Evolutionary conservation across 2,888 invertebrate species (phyloP).

Genomic region (Homarus gammarus): DNA sequence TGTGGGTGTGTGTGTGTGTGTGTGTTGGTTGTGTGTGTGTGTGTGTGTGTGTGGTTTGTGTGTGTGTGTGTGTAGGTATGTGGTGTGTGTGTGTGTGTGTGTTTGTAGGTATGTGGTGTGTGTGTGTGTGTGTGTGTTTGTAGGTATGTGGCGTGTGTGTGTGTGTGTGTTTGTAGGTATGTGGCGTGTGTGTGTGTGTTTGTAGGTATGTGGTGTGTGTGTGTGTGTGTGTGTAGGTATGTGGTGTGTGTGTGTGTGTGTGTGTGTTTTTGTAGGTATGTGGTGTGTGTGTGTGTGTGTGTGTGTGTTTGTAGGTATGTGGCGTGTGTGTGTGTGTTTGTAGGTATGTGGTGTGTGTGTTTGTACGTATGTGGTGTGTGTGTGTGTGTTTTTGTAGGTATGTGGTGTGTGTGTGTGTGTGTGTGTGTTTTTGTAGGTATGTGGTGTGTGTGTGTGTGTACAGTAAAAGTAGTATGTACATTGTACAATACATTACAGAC

Average conservation of each 20-base stretch:
- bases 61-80: not conserved
- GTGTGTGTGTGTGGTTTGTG: not conserved
- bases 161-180: not conserved
- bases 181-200: not conserved
- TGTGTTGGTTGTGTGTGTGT: not conserved
- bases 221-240: not conserved
- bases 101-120: not conserved
- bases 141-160: slow-evolving; percentile 1
- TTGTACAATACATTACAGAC: no score
- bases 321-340: not conserved
- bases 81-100: not conserved
- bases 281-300: not conserved
- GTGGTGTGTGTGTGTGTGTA: no score
- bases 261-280: not conserved
- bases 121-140: not conserved
- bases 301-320: not conserved
- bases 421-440: not conserved
- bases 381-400: slow-evolving; percentile 8
- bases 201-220: not conserved
- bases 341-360: not conserved
- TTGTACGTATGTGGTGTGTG: not conserved
- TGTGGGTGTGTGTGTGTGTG: slow-evolving; percentile 13
- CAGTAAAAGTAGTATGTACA: no score
- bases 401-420: not conserved
- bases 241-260: not conserved